phyloP scores from a whole-genome alignment of 2,113 vertebrate genomes.

The Atherinomorus stipes region DNA sequence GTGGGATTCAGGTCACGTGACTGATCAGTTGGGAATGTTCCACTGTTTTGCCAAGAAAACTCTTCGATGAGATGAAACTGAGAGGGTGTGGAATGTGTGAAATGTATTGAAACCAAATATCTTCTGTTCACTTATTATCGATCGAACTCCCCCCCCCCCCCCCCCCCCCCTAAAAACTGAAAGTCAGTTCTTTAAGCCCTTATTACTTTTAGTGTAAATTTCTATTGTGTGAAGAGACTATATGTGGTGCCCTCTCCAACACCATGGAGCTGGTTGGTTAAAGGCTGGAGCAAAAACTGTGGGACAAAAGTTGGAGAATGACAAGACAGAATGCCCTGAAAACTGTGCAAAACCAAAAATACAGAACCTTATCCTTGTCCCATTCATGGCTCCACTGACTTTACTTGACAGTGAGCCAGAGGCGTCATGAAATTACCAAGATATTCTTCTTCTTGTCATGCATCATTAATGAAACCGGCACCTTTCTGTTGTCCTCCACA shows the following conservation, averaged over 20 bases:
- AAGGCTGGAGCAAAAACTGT: not conserved
- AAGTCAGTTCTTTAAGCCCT: not conserved
- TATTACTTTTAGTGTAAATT: not conserved
- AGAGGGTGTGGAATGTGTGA: not conserved
- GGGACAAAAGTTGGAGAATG: not conserved
- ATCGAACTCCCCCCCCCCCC: not conserved
- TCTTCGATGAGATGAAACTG: not conserved
- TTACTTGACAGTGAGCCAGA: too few relatives aligned
- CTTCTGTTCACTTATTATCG: not conserved
- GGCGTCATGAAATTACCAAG: not conserved
- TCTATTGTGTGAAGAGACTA: not conserved
- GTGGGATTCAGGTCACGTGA: not conserved
- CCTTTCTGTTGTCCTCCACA: constrained; percentile 70
- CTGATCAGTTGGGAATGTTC: not conserved
- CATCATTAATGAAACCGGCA: not conserved
- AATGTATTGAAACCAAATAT: not conserved
- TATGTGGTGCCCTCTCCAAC: not conserved
- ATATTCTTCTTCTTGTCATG: not conserved
- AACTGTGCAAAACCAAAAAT: not conserved
- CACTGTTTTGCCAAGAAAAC: not conserved
- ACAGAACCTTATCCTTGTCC: too few relatives aligned
- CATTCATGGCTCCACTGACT: too few relatives aligned
- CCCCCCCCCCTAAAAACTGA: not conserved
- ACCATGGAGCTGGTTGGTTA: not conserved
- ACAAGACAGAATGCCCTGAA: not conserved